Evolutionary conservation across 2,888 invertebrate genomes (phyloP), one percentile per base, ranked within the genome.

Genomic region (Chouioia cunea): DNA sequence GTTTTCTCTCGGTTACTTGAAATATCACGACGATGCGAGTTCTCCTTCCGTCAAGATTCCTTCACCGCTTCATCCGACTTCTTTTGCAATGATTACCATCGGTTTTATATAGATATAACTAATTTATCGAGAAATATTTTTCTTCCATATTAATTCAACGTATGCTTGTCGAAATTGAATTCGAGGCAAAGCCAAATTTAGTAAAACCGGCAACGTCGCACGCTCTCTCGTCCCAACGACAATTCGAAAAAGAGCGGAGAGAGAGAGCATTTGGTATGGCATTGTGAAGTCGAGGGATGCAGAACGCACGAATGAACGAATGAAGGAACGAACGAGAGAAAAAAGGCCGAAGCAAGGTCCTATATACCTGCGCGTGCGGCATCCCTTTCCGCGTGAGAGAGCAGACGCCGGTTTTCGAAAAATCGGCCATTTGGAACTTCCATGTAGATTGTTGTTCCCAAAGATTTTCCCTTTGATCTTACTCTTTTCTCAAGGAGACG

Each of bases 381-480:
- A 71, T 74, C 71, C 73, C 71, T 73, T 75, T 71, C 62, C 58
- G 59, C 64, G 70, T 68, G 71, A 71, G n/a, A n/a, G 74, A 74
- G 72, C 67, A 54, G 56, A 64, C 69, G 73, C 70, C 27, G 65
- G 53, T 60, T 67, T 60, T 57, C 53, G 44, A 67, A 66, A 63
- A 16, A 15, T 36, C 36, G 36, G 36, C 36, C 36, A 36, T 20
- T 53, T 53, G 20, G 53, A 36, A 10, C 36, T 36, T 36, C 36
- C 12, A 12, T 12, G 6, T 6, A 36, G 36, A 36, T 10, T 36
- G 36, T 10, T 36, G 6, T 10, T 6, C 36, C 36, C 36, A 2
- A 10, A 36, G 6, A 8, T 36, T 36, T 36, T n/a, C 6, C 36
- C 10, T 36, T 36, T 36, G 36, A 36, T 36, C 36, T 10, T 36